A percentile compares a stretch with the other conserved stretches of the same genome.
These are phyloP conservation scores for Falcaria lacertinaria DNA, from an alignment of 2,888 invertebrate species.

Conservation along the genomic window DNA sequence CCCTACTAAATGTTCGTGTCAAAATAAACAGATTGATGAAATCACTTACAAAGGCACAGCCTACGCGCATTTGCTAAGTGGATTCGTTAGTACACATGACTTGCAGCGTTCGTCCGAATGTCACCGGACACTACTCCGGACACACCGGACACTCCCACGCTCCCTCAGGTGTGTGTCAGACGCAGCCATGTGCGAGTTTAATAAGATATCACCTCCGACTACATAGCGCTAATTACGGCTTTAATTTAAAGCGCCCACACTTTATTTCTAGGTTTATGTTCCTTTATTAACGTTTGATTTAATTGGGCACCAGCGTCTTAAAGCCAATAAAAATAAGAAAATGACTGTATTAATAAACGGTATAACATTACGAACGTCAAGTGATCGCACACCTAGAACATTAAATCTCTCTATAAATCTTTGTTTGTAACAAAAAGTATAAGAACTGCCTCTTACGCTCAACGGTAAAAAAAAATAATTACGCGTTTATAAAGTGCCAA, in stretches of 20 bases:
- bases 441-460: too few relatives aligned
- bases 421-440: too few relatives aligned
- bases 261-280: constrained; percentile 30
- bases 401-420: too few relatives aligned
- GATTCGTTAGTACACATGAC: constrained; percentile 71
- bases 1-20: constrained; percentile 47
- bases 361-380: too few relatives aligned
- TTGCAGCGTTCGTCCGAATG: constrained; percentile 55
- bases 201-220: constrained; percentile 38
- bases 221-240: constrained; percentile 66
- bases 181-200: constrained; percentile 36
- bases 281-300: constrained; percentile 32
- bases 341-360: too few relatives aligned
- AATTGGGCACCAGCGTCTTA: constrained; percentile 27
- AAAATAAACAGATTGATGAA: constrained; percentile 59
- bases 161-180: constrained; percentile 23
- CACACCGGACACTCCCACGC: constrained; percentile 12
- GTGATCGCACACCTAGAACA: too few relatives aligned
- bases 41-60: constrained; percentile 50
- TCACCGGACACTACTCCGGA: constrained; percentile 23
- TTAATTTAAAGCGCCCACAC: constrained; percentile 33
- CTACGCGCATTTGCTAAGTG: constrained; percentile 43
- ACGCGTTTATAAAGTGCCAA: too few relatives aligned
- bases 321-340: constrained; percentile 29
- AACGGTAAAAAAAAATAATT: too few relatives aligned